Evolutionary conservation across 1,140 invertebrate species (phyloP).

Genomic region (Pseudomyrmex gracilis): DNA sequence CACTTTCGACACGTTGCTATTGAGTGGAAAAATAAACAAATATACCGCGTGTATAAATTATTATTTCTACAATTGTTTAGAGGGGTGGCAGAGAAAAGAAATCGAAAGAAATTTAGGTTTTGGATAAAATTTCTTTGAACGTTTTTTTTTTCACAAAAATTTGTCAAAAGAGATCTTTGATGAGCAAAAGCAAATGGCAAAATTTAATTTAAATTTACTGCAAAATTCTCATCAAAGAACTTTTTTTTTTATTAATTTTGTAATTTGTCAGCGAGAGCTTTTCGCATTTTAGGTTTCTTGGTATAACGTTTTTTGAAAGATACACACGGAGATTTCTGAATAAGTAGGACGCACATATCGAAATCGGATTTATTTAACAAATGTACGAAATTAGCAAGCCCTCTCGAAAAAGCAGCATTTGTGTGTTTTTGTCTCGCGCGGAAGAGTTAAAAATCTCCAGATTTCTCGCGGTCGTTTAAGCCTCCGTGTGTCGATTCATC

Average conservation of each 20-base stretch:
- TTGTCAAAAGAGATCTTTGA: too few relatives aligned
- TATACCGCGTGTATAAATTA: background rate
- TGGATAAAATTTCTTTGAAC: too few relatives aligned
- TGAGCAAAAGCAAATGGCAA: too few relatives aligned
- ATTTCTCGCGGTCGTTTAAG: conserved; percentile 9
- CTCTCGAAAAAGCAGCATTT: background rate
- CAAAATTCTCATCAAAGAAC: too few relatives aligned
- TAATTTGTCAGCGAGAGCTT: too few relatives aligned
- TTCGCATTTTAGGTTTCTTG: background rate
- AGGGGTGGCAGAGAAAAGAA: too few relatives aligned
- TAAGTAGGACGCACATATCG: background rate
- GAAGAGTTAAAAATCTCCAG: background rate
- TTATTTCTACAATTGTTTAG: background rate
- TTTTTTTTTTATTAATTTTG: too few relatives aligned
- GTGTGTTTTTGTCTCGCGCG: background rate
- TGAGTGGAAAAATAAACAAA: background rate
- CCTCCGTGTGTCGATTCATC: conserved; percentile 40
- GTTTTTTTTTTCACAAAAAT: too few relatives aligned
- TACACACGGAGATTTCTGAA: background rate
- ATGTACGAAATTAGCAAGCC: background rate
- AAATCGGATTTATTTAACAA: background rate
- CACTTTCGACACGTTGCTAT: too few relatives aligned
- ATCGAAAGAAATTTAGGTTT: too few relatives aligned
- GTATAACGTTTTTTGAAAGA: background rate
- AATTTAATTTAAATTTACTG: too few relatives aligned